Conservation (phyloP, 1,140 invertebrate genomes). For the Bombyx mori region DNA sequence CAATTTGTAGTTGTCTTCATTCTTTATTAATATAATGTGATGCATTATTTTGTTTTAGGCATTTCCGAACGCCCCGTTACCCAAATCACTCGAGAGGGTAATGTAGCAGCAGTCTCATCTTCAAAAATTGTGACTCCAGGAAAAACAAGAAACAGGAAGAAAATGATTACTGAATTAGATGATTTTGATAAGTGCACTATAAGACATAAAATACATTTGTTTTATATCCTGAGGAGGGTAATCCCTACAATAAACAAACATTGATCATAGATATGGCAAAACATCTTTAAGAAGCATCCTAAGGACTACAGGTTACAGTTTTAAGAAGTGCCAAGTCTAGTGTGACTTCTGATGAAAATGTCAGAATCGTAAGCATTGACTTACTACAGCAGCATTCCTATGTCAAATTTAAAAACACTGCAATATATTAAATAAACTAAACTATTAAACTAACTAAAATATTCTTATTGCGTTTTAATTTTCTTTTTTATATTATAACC, state of each 20-base stretch:
- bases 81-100: not conserved
- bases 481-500: not conserved
- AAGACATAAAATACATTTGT: not conserved
- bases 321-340: not conserved
- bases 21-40: constrained; percentile 5
- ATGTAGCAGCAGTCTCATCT: not conserved
- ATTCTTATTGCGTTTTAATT: not conserved
- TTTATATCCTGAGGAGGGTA: too few species aligned
- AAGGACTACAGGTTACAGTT: not conserved
- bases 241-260: not conserved
- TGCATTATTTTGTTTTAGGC: constrained; percentile 3
- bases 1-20: not conserved
- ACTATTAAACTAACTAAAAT: not conserved
- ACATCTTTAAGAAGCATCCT: not conserved
- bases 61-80: too few species aligned
- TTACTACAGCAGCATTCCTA: not conserved
- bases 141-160: constrained; percentile 1
- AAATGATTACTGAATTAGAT: not conserved
- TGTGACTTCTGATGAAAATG: not conserved
- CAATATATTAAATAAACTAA: not conserved
- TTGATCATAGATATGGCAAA: not conserved
- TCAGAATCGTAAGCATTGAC: not conserved
- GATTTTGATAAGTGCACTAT: constrained; percentile 1
- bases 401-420: not conserved
- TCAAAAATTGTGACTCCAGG: not conserved